Conservation (phyloP, 2,113 vertebrate genomes). For the Phainopepla nitens region DNA sequence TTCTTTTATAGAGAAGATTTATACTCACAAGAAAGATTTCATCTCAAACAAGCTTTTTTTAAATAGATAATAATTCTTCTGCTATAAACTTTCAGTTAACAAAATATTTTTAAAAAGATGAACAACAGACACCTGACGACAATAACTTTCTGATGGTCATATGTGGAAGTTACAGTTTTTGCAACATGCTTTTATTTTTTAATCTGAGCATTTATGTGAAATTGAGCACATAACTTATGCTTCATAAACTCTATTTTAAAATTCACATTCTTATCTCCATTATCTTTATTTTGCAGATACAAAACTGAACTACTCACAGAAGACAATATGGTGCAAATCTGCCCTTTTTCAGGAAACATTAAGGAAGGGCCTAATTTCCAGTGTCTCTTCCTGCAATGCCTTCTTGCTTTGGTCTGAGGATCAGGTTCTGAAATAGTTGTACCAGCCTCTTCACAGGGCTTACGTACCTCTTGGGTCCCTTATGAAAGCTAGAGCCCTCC, state of each 20-base stretch:
- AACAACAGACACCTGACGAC: background rate
- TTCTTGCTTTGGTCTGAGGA: background rate
- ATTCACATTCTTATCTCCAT: background rate
- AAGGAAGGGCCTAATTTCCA: background rate
- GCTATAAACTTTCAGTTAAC: background rate
- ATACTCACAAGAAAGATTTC: background rate
- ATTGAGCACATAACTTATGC: background rate
- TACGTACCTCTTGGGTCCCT: background rate
- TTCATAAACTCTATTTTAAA: background rate
- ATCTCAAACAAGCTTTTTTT: background rate
- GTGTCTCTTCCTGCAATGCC: background rate
- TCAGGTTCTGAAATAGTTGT: background rate
- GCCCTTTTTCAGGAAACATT: background rate
- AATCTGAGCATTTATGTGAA: background rate
- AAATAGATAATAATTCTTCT: background rate
- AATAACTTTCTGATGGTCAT: background rate
- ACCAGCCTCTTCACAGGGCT: accelerated
- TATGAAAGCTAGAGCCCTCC: background rate
- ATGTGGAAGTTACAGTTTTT: background rate
- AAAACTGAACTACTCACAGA: background rate
- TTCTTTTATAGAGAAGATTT: background rate
- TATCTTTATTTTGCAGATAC: background rate
- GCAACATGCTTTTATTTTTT: background rate
- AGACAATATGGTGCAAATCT: background rate
- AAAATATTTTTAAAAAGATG: background rate